Conservation (phyloP, 2,888 invertebrate genomes). For the Oscheius sp. region DNA sequence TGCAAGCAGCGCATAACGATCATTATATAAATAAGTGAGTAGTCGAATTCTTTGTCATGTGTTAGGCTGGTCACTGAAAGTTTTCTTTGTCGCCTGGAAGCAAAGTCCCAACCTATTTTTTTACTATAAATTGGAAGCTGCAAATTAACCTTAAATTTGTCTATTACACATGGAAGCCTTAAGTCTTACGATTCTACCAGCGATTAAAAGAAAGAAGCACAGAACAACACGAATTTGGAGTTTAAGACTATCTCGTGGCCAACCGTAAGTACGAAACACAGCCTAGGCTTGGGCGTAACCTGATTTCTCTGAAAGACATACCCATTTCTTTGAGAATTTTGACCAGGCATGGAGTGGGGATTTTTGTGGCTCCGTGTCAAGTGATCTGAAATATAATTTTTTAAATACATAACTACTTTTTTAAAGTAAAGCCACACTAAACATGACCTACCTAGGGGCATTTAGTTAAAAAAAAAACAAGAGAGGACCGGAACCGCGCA, state of each 20-base stretch:
- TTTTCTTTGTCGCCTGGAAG: background rate
- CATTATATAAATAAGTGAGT: slow-evolving; percentile 88
- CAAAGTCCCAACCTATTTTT: slow-evolving; percentile 81
- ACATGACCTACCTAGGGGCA: background rate
- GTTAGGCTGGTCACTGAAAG: slow-evolving; percentile 83
- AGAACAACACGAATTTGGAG: slow-evolving; percentile 84
- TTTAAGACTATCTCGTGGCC: slow-evolving; percentile 81
- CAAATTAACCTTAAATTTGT: slow-evolving; percentile 88
- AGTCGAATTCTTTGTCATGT: slow-evolving; percentile 77
- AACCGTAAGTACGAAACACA: slow-evolving; percentile 84
- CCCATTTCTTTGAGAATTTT: slow-evolving; percentile 17
- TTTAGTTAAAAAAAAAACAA: background rate
- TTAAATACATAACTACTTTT: background rate
- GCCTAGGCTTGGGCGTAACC: too few species aligned
- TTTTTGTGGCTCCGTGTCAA: background rate
- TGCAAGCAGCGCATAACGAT: slow-evolving; percentile 89
- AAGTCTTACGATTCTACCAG: slow-evolving; percentile 88
- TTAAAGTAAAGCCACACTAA: background rate
- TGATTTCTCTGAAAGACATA: slow-evolving; percentile 22
- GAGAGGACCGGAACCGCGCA: too few species aligned
- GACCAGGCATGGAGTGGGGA: background rate
- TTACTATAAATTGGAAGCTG: slow-evolving; percentile 92
- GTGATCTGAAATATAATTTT: background rate
- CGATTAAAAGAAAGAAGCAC: slow-evolving; percentile 81
- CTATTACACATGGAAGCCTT: slow-evolving; percentile 92